phyloP scores from a whole-genome alignment of 2,797 vertebrate species.

The Tolypeutes matacus region DNA sequence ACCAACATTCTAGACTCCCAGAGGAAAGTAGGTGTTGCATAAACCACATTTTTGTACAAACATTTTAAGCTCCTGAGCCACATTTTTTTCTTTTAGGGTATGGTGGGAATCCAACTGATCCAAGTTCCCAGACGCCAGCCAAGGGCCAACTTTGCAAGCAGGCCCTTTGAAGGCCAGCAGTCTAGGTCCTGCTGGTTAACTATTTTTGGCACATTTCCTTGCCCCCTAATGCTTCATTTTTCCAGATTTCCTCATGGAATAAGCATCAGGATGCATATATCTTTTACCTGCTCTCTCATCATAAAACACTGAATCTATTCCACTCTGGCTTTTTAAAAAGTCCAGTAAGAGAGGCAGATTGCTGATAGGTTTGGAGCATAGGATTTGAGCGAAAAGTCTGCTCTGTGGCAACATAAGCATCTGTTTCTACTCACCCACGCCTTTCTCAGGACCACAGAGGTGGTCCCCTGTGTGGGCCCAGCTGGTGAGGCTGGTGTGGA shows the following conservation, averaged over 20 bases:
- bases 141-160: background rate
- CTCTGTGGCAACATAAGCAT: fast-evolving
- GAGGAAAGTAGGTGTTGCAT: background rate
- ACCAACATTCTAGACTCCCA: background rate
- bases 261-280: background rate
- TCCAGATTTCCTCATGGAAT: background rate
- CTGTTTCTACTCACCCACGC: conserved; percentile 20
- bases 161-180: background rate
- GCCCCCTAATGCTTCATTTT: background rate
- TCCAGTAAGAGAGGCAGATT: background rate
- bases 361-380: background rate
- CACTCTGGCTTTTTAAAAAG: background rate
- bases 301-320: background rate
- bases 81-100: background rate
- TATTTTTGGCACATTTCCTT: background rate
- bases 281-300: background rate
- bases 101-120: background rate
- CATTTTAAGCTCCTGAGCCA: background rate
- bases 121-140: background rate
- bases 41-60: background rate
- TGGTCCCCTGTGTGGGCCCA: background rate
- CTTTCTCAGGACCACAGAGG: conserved; percentile 66
- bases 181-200: background rate
- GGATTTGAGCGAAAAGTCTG: background rate
- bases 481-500: background rate